Evolutionary conservation across 2,113 vertebrate species (phyloP).

Genomic region (Eulemur rufifrons): DNA sequence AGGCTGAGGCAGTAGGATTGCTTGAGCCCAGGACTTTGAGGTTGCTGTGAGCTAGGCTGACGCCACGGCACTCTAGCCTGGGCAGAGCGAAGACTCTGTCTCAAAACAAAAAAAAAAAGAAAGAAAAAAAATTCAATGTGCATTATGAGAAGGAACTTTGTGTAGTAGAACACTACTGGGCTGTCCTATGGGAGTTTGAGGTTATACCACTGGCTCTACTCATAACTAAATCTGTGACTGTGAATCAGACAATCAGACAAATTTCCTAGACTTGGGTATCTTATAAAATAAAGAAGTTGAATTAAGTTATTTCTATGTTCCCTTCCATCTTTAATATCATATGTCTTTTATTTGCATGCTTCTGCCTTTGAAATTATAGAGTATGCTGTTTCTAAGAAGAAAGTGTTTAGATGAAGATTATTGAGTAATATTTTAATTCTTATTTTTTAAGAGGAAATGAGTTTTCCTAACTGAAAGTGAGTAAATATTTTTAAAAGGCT

Average conservation of each 20-base stretch:
- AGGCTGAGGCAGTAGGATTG: too few species aligned
- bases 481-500: constrained; percentile 35
- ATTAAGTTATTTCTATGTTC: constrained; percentile 14
- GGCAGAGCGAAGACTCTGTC: too few species aligned
- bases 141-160: neutral
- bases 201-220: neutral
- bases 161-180: neutral
- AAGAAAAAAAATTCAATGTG: neutral
- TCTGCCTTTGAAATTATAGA: constrained; percentile 36
- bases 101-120: too few species aligned
- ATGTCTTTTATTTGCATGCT: neutral
- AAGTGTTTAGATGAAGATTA: constrained; percentile 27
- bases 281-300: constrained; percentile 11
- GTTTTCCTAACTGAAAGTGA: constrained; percentile 53
- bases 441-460: constrained; percentile 29
- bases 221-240: neutral
- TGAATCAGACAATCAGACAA: neutral
- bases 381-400: neutral
- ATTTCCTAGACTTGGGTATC: neutral
- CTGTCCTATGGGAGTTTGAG: neutral
- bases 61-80: too few species aligned
- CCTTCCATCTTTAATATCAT: constrained; percentile 6
- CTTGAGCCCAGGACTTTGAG: too few species aligned
- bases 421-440: constrained; percentile 26
- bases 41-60: too few species aligned